Conservation (phyloP, 1,140 invertebrate species). For the Phthorimaea operculella region DNA sequence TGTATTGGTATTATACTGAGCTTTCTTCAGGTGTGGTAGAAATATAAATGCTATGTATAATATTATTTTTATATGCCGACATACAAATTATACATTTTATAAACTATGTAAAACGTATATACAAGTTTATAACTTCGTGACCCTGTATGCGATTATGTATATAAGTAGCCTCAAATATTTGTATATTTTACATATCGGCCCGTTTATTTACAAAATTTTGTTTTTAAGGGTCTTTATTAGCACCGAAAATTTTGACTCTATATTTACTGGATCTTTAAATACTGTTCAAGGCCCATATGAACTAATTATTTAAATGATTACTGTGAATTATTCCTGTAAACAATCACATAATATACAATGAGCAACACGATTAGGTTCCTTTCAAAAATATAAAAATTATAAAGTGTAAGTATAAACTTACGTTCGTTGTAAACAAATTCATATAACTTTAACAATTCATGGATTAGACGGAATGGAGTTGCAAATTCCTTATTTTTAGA, state of each 20-base stretch:
- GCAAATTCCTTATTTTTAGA: no score
- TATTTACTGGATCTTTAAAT: no score
- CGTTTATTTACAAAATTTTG: slow-evolving; percentile 39
- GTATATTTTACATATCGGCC: slow-evolving; percentile 32
- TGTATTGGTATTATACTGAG: slow-evolving; percentile 51
- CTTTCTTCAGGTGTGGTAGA: slow-evolving; percentile 64
- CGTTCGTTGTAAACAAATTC: no score
- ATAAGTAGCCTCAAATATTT: slow-evolving; percentile 46
- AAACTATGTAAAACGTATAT: slow-evolving; percentile 11
- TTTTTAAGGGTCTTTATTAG: slow-evolving; percentile 38
- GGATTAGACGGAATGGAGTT: no score
- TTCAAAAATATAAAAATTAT: no score
- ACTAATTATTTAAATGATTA: no score
- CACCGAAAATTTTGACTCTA: slow-evolving; percentile 29
- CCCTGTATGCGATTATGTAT: slow-evolving; percentile 41
- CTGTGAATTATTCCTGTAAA: no score
- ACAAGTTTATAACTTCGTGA: slow-evolving; percentile 42
- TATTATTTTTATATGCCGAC: slow-evolving; percentile 15
- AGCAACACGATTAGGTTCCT: no score
- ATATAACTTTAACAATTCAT: no score
- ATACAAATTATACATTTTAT: slow-evolving; percentile 14
- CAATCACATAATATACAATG: no score
- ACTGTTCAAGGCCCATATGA: no score
- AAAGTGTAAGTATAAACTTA: no score
- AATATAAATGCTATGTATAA: slow-evolving; percentile 56